Evolutionary conservation across 2,113 vertebrate genomes (phyloP).

Genomic region (Maccullochella peelii): DNA sequence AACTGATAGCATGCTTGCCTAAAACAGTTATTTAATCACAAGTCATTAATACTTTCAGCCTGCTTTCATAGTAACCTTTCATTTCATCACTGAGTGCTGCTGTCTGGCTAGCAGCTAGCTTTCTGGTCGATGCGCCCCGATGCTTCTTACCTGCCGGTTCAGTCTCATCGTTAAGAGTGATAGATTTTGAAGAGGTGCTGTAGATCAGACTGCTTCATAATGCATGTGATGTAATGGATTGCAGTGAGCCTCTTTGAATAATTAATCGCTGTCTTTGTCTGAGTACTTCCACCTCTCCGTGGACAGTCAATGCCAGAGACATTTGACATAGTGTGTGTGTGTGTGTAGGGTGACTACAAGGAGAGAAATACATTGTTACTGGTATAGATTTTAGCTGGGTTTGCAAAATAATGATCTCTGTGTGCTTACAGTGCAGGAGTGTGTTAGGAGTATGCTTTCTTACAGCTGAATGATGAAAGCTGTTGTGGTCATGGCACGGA

Average conservation of each 20-base stretch:
- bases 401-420: slow-evolving; percentile 61
- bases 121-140: background rate
- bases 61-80: background rate
- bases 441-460: slow-evolving; percentile 27
- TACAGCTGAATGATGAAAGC: slow-evolving; percentile 56
- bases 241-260: slow-evolving; percentile 81
- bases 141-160: slow-evolving; percentile 39
- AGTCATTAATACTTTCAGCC: background rate
- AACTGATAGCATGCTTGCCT: background rate
- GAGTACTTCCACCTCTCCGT: slow-evolving; percentile 72
- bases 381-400: slow-evolving; percentile 57
- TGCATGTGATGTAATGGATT: slow-evolving; percentile 87
- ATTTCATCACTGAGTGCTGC: background rate
- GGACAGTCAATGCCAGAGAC: slow-evolving; percentile 70
- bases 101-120: slow-evolving; percentile 7
- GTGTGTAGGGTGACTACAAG: background rate
- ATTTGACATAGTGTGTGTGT: slow-evolving; percentile 51
- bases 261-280: slow-evolving; percentile 85
- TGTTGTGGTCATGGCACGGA: slow-evolving; percentile 16
- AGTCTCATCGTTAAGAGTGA: slow-evolving; percentile 57
- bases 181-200: slow-evolving; percentile 65
- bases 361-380: slow-evolving; percentile 39
- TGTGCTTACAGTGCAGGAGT: slow-evolving; percentile 31
- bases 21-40: background rate
- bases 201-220: slow-evolving; percentile 82